Evolutionary conservation across 2,888 invertebrate species (phyloP), one percentile per base, ranked within the genome.

Genomic region (Celastrina argiolus): DNA sequence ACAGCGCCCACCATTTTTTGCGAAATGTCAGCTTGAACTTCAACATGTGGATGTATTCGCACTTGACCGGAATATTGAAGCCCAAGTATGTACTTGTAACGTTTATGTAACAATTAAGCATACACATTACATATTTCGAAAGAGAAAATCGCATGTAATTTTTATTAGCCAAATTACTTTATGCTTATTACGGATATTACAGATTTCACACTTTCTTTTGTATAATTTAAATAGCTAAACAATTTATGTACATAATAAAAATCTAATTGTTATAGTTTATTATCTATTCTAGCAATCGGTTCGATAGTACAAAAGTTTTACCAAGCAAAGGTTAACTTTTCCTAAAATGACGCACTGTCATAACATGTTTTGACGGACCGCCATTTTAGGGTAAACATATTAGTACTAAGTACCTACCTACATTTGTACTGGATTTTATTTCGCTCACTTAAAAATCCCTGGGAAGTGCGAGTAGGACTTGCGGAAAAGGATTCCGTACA

Each of bases 151-250:
- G 51, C 22, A 22, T 5, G 10, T 41, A 41, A 5, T 28, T 56
- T 34, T 16, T 16, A 59, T 31, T 59, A 34, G 16, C 34, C 5
- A 14, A 51, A 16, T 34, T 18, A 18, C 45, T 51, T 58, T 58
- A 58, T 16, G 59, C 39, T 61, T 61, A 61, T 59, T 59, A 36
- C 34, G 34, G 16, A 59, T 59, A 34, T 59, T 10, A 34, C n/a
- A 36, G 18, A 36, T 34, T 34, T 56, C 18, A 61, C 36, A 61
- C 61, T 61, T 61, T 61, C 61, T 61, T 61, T 61, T 61, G 22
- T 36, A 14, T 61, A 36, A 22, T 51, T 41, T n/a, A 51, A 51
- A 51, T 51, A 51, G 22, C 51, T 51, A 51, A 22, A 26, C 22
- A 22, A 1, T 18, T 18, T 51, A 51, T 18, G 10, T 36, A 12